Conservation (phyloP, 2,888 invertebrate species). For the Amblyteles armatorius region DNA sequence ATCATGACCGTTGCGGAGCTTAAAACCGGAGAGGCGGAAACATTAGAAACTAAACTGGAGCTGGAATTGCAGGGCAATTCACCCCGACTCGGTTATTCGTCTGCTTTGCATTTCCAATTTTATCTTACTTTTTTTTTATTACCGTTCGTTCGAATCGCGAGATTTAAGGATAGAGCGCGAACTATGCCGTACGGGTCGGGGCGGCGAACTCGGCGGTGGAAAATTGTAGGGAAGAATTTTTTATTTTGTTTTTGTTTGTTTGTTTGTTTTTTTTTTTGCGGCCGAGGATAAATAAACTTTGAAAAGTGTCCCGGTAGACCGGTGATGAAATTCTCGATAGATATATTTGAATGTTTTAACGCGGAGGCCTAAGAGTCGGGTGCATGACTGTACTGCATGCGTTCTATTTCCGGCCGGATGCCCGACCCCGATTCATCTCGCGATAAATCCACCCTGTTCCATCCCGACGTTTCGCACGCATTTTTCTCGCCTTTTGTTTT, state of each 20-base stretch:
- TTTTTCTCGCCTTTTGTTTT: not conserved
- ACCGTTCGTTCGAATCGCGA: not conserved
- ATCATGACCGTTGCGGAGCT: slow-evolving; percentile 18
- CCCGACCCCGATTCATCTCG: slow-evolving; percentile 62
- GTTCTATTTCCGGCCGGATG: slow-evolving; percentile 67
- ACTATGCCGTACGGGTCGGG: slow-evolving; percentile 17
- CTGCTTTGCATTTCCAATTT: not conserved
- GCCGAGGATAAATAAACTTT: not conserved
- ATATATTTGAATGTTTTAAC: slow-evolving; percentile 58
- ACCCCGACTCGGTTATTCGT: slow-evolving; percentile 24
- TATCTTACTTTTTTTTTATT: not conserved
- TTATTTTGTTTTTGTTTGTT: not conserved
- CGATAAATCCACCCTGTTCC: slow-evolving; percentile 33
- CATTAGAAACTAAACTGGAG: slow-evolving; percentile 31
- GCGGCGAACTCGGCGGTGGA: not conserved
- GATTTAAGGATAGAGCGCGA: slow-evolving; percentile 20
- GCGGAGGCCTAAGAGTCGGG: slow-evolving; percentile 12
- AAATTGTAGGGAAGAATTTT: not conserved
- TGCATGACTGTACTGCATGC: slow-evolving; percentile 30
- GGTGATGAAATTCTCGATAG: slow-evolving; percentile 18
- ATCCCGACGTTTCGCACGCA: not conserved
- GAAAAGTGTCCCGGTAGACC: not conserved
- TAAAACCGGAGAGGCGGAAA: slow-evolving; percentile 14
- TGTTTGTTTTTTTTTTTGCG: too few species aligned
- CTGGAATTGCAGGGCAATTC: slow-evolving; percentile 18